A percentile compares a stretch with the other conserved stretches of the same genome.
Evolutionary conservation across 2,113 vertebrate species (phyloP).

Genomic region (Brachirus orientalis): DNA sequence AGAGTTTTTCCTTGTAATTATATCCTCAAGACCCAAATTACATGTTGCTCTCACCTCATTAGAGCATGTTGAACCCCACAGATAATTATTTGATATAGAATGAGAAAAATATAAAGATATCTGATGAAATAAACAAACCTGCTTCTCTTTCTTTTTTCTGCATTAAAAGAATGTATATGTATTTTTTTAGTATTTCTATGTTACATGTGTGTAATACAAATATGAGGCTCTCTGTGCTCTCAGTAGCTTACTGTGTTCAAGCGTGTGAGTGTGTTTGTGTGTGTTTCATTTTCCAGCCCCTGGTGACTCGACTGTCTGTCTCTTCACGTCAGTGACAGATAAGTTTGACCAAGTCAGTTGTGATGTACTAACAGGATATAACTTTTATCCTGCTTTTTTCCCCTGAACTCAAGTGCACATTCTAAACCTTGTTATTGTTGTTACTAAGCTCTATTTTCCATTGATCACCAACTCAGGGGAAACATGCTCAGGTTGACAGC

Average conservation of each 20-base stretch:
- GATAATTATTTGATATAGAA: not conserved
- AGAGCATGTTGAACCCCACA: no score
- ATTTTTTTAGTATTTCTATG: not conserved
- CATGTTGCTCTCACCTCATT: no score
- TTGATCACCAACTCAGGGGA: conserved; percentile 42
- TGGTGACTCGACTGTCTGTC: conserved; percentile 35
- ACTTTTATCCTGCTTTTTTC: conserved; percentile 43
- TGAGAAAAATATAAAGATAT: not conserved
- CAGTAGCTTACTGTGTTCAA: no score
- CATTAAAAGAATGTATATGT: not conserved
- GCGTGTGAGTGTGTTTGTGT: conserved; percentile 1
- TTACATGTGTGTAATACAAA: not conserved
- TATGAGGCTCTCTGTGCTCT: no score
- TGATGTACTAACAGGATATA: conserved; percentile 42
- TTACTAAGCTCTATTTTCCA: conserved; percentile 54
- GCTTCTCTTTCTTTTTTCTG: not conserved
- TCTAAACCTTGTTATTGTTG: conserved; percentile 44
- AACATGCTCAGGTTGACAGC: conserved; percentile 30
- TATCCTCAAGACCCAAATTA: no score
- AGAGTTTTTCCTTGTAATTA: conserved; percentile 60
- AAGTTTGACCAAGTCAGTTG: conserved; percentile 52
- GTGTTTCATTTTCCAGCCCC: no score
- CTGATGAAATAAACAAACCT: not conserved
- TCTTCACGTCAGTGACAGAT: conserved; percentile 57
- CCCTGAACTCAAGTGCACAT: conserved; percentile 55